These are phyloP conservation scores for Philereme transversata DNA, from an alignment of 2,888 invertebrate genomes.

Conservation along the genomic window DNA sequence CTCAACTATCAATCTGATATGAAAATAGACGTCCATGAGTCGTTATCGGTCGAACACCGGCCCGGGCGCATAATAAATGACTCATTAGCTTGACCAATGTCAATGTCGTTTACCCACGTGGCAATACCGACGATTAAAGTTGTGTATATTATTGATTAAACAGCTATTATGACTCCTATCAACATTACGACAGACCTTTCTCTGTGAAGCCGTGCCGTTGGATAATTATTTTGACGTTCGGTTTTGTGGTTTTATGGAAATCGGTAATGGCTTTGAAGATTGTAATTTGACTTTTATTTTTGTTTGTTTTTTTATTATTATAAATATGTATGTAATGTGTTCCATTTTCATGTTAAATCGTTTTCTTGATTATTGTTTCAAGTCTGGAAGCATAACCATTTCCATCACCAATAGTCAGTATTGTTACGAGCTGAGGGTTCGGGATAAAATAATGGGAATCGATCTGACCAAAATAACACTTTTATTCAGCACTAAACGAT, in stretches of 20 bases:
- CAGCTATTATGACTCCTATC: slow-evolving; percentile 23
- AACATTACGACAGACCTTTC: slow-evolving; percentile 28
- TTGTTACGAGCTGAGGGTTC: too few species aligned
- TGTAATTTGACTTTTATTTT: slow-evolving; percentile 1
- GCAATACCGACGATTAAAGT: slow-evolving; percentile 33
- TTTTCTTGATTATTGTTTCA: too few species aligned
- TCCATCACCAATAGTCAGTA: too few species aligned
- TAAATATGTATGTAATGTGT: too few species aligned
- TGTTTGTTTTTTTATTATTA: too few species aligned
- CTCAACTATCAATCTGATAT: slow-evolving; percentile 12
- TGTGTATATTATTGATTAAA: slow-evolving; percentile 43
- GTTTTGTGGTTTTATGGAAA: slow-evolving; percentile 11
- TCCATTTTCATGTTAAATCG: too few species aligned
- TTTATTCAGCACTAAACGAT: too few species aligned
- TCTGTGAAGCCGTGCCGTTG: slow-evolving; percentile 22
- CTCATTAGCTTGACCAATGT: slow-evolving; percentile 61
- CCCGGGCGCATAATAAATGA: slow-evolving; percentile 47
- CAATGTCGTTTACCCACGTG: slow-evolving; percentile 54
- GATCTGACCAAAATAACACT: too few species aligned
- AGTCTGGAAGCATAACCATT: too few species aligned
- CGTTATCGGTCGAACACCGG: slow-evolving; percentile 35
- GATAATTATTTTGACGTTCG: slow-evolving; percentile 10
- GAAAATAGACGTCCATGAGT: slow-evolving; percentile 15
- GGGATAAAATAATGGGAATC: too few species aligned
- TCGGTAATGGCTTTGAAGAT: slow-evolving; percentile 6